Percentiles rank a stretch among this genome's conserved stretches.
Conservation (phyloP, 35 echinoderm and acorn worm species). For the Lytechinus pictus region DNA sequence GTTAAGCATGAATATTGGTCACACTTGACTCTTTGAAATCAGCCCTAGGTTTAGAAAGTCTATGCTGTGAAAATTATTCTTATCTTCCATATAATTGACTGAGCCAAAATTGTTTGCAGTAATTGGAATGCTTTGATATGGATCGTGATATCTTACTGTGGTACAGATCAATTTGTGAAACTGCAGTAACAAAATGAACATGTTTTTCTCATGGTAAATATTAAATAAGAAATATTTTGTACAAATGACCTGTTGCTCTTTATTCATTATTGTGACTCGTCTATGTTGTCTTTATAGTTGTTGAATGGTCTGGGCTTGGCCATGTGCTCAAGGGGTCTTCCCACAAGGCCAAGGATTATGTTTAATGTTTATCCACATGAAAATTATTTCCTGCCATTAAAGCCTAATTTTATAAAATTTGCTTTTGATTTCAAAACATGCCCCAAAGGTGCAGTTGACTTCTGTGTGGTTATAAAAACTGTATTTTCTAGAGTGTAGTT, state of each 20-base stretch:
- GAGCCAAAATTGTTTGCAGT: background rate
- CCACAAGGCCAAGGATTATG: too few species aligned
- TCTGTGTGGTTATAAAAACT: too few species aligned
- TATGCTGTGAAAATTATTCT: too few species aligned
- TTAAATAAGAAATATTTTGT: background rate
- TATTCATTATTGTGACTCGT: background rate
- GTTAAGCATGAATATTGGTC: background rate
- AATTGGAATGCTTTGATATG: background rate
- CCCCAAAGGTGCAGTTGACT: too few species aligned
- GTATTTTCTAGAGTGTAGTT: too few species aligned
- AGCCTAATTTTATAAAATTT: too few species aligned
- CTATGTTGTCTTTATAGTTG: background rate
- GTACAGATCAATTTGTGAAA: background rate
- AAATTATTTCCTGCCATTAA: too few species aligned
- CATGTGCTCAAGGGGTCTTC: too few species aligned
- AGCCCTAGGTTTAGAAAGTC: background rate
- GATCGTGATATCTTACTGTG: background rate
- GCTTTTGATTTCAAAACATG: too few species aligned
- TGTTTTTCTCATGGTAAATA: background rate
- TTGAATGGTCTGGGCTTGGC: too few species aligned
- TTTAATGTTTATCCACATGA: too few species aligned
- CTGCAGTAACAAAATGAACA: background rate
- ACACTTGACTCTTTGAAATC: background rate
- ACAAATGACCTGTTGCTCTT: background rate
- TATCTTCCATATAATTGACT: background rate